Conservation (phyloP, 2,888 invertebrate species). For the Erebia palarica region DNA sequence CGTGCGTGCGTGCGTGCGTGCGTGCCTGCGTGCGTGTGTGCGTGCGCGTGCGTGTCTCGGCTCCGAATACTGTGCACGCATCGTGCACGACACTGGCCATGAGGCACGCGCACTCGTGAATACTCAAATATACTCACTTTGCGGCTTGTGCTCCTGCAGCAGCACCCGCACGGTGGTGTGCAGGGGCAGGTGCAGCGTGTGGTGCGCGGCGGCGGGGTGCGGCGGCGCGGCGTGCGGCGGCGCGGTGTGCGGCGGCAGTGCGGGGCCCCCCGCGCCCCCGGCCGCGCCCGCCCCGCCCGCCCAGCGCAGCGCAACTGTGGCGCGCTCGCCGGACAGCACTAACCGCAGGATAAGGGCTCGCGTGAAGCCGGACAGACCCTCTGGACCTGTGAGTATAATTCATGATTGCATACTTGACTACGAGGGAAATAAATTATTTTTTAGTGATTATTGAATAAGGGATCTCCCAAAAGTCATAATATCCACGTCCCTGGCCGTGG, state of each 20-base stretch:
- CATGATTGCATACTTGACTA: too few species aligned
- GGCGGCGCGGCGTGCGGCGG: constrained; percentile 81
- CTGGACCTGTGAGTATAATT: constrained; percentile 51
- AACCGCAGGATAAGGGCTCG: constrained; percentile 93
- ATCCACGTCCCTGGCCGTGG: too few species aligned
- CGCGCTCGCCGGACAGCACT: constrained; percentile 92
- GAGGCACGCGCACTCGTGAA: too few species aligned
- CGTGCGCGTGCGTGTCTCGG: too few species aligned
- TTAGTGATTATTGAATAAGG: too few species aligned
- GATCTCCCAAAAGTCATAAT: too few species aligned
- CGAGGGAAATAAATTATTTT: too few species aligned
- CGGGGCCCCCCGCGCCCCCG: constrained; percentile 75
- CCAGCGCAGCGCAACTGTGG: constrained; percentile 87
- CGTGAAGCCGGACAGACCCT: constrained; percentile 93
- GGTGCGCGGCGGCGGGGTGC: constrained; percentile 83
- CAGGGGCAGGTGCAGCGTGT: constrained; percentile 88
- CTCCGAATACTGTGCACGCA: too few species aligned
- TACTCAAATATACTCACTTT: constrained; percentile 46
- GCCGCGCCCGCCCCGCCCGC: constrained; percentile 45
- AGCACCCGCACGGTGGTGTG: constrained; percentile 89
- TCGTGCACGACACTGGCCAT: too few species aligned
- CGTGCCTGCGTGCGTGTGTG: too few species aligned
- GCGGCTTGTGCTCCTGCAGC: constrained; percentile 81
- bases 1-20: too few species aligned
- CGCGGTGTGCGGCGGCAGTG: constrained; percentile 79